Evolutionary conservation across 2,888 invertebrate species (phyloP).

Genomic region (Aleiodes testaceus): DNA sequence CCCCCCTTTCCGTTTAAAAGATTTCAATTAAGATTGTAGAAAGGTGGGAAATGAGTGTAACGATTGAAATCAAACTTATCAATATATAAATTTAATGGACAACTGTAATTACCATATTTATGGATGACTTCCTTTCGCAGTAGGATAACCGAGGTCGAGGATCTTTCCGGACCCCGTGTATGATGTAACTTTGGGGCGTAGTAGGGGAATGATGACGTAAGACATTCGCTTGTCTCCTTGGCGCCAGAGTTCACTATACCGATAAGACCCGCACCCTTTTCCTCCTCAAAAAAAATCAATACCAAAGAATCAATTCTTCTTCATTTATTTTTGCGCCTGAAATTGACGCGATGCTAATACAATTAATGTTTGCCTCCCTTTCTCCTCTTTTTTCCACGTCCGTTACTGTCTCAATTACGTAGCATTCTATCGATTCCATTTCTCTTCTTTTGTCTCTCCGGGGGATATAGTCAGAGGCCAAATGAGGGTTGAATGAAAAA

Average conservation of each 20-base stretch:
- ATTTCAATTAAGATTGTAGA: constrained; percentile 38
- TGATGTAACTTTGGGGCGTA: constrained; percentile 37
- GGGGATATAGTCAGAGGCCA: constrained; percentile 20
- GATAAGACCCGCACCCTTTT: not conserved
- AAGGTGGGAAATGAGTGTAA: constrained; percentile 13
- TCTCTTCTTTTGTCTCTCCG: not conserved
- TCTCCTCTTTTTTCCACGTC: not conserved
- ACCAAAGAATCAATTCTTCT: not conserved
- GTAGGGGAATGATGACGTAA: constrained; percentile 25
- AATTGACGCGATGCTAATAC: constrained; percentile 16
- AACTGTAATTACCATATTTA: constrained; percentile 41
- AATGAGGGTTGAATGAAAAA: constrained; percentile 13
- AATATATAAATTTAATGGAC: constrained; percentile 22
- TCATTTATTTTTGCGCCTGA: not conserved
- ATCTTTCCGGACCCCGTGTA: constrained; percentile 42
- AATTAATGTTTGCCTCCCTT: not conserved
- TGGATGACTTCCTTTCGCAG: constrained; percentile 37
- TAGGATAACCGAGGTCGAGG: constrained; percentile 48
- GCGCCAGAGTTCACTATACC: constrained; percentile 13
- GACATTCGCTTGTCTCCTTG: not conserved
- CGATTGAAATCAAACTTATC: constrained; percentile 26
- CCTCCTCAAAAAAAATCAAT: not conserved
- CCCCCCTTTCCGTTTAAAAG: not conserved
- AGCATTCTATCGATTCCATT: constrained; percentile 17
- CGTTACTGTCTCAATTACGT: constrained; percentile 17